Evolutionary conservation across 2,113 vertebrate genomes (phyloP).

Genomic region (Psephotus haematonotus): DNA sequence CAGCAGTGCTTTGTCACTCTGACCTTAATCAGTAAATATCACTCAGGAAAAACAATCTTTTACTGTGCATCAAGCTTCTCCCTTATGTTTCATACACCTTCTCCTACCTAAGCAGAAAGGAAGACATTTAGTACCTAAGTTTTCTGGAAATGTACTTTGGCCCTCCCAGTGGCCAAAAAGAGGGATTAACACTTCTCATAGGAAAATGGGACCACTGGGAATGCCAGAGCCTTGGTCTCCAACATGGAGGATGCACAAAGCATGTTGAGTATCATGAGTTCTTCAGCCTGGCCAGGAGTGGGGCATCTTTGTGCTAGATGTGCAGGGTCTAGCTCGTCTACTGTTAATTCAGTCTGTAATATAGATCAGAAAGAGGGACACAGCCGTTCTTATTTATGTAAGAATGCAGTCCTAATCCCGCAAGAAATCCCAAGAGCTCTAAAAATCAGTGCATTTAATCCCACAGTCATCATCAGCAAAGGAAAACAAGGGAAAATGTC

Average conservation of each 20-base stretch:
- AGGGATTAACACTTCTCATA: not conserved
- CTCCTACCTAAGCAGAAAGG: not conserved
- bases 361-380: not conserved
- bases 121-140: not conserved
- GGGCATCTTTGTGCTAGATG: not conserved
- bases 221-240: not conserved
- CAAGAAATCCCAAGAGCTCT: not conserved
- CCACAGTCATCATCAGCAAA: not conserved
- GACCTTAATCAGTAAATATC: not conserved
- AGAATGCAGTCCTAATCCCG: not conserved
- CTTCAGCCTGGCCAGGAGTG: not conserved
- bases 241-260: not conserved
- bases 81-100: not conserved
- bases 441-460: not conserved
- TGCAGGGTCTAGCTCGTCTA: not conserved
- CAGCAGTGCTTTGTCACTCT: too few relatives aligned
- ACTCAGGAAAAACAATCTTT: not conserved
- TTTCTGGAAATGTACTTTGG: not conserved
- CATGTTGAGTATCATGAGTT: not conserved
- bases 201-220: not conserved
- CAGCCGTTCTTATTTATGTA: not conserved
- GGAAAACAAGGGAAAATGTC: not conserved
- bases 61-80: not conserved
- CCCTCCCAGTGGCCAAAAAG: not conserved
- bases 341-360: not conserved